These are phyloP conservation scores for Mola mola DNA, from an alignment of 2,113 vertebrate species.

Conservation along the genomic window DNA sequence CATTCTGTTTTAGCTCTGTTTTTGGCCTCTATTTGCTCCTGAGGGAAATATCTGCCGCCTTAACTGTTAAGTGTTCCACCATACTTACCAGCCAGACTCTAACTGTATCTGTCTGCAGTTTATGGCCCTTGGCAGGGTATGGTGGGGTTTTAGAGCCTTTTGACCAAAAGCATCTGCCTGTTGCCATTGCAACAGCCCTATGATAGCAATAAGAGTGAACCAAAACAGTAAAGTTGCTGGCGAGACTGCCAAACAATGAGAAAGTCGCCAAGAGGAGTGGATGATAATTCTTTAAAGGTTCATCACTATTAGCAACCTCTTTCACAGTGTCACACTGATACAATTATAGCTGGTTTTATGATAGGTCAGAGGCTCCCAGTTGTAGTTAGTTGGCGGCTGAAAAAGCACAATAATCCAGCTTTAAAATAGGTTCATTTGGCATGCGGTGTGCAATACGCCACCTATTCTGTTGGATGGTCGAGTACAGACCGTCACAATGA, in stretches of 20 bases:
- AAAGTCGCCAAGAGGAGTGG: background rate
- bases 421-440: no score
- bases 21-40: constrained; percentile 8
- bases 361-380: no score
- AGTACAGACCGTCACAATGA: background rate
- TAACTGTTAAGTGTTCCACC: constrained; percentile 6
- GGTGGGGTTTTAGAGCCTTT: background rate
- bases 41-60: constrained; percentile 1
- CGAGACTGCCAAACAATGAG: background rate
- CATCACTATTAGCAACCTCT: background rate
- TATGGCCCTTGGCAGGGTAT: background rate
- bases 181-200: background rate
- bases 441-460: no score
- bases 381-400: no score
- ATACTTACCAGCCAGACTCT: background rate
- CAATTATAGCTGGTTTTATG: background rate
- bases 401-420: no score
- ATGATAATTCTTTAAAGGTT: background rate
- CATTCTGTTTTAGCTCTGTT: constrained; percentile 1
- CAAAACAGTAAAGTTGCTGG: background rate
- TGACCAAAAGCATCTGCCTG: background rate
- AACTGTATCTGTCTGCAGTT: background rate
- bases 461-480: background rate
- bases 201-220: background rate
- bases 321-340: background rate